Conservation (phyloP, 2,797 vertebrate species). For the Leptatherina wallacei region DNA sequence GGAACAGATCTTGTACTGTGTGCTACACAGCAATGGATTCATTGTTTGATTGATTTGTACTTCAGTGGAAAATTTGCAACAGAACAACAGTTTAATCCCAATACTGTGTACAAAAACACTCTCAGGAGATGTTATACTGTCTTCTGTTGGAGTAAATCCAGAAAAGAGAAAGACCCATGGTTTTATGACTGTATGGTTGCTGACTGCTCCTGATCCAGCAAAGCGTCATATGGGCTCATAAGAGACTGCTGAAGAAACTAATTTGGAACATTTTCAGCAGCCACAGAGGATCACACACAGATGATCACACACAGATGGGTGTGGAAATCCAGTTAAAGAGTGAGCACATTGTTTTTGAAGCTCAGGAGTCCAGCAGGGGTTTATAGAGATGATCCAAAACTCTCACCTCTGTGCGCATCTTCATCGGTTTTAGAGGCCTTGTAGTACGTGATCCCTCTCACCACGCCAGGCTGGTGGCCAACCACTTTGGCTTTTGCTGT, state of each 20-base stretch:
- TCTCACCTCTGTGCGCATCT: conserved; percentile 81
- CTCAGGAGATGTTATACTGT: neutral
- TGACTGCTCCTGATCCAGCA: conserved; percentile 38
- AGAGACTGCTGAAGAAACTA: conserved; percentile 40
- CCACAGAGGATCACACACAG: conserved; percentile 57
- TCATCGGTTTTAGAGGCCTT: conserved; percentile 85
- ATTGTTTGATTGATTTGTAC: conserved; percentile 23
- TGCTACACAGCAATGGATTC: conserved; percentile 10
- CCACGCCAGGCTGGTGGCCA: conserved; percentile 87
- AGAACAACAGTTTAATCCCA: conserved; percentile 25
- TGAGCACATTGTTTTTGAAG: conserved; percentile 43
- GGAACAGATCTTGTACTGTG: conserved; percentile 27
- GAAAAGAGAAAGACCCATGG: neutral
- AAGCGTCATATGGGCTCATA: conserved; percentile 31
- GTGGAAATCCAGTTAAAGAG: conserved; percentile 43
- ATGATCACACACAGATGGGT: conserved; percentile 54
- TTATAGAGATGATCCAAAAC: neutral
- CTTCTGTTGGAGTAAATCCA: conserved; percentile 10
- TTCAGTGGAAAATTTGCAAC: conserved; percentile 15
- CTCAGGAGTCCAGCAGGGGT: neutral
- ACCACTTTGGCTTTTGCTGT: conserved; percentile 84
- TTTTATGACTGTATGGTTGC: neutral
- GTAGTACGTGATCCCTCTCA: conserved; percentile 96
- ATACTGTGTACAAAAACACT: conserved; percentile 17
- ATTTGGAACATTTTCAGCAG: conserved; percentile 53